A percentile compares a stretch with the other conserved stretches of the same genome.
phyloP scores from a whole-genome alignment of 2,113 vertebrate species.

The Catagonus wagneri region DNA sequence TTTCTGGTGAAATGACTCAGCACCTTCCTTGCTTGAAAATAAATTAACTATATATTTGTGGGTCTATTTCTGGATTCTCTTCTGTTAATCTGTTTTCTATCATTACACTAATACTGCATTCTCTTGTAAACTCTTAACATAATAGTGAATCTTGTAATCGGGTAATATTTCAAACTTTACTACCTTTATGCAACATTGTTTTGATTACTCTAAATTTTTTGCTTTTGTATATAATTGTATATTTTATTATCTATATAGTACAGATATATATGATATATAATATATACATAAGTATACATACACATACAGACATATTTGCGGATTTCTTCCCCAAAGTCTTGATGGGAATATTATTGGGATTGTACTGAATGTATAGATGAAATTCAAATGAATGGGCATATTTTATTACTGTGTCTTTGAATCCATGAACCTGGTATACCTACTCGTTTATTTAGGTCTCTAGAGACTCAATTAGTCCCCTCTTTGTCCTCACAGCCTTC shows the following conservation, averaged over 20 bases:
- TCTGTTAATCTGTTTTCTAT: not conserved
- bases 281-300: not conserved
- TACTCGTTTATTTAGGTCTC: not conserved
- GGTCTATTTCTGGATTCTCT: not conserved
- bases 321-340: not conserved
- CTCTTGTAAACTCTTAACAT: not conserved
- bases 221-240: not conserved
- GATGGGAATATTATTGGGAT: not conserved
- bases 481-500: not conserved
- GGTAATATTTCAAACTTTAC: not conserved
- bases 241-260: not conserved
- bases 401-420: not conserved
- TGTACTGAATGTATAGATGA: not conserved
- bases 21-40: not conserved
- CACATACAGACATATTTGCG: not conserved
- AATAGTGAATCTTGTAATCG: not conserved
- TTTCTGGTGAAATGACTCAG: not conserved
- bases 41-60: not conserved
- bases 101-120: not conserved
- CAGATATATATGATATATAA: not conserved
- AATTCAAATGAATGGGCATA: not conserved
- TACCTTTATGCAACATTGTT: not conserved
- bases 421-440: not conserved
- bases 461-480: not conserved
- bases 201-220: not conserved